Evolutionary conservation across 35 echinoderm and acorn worm genomes (phyloP).

Genomic region (Strongylocentrotus purpuratus): DNA sequence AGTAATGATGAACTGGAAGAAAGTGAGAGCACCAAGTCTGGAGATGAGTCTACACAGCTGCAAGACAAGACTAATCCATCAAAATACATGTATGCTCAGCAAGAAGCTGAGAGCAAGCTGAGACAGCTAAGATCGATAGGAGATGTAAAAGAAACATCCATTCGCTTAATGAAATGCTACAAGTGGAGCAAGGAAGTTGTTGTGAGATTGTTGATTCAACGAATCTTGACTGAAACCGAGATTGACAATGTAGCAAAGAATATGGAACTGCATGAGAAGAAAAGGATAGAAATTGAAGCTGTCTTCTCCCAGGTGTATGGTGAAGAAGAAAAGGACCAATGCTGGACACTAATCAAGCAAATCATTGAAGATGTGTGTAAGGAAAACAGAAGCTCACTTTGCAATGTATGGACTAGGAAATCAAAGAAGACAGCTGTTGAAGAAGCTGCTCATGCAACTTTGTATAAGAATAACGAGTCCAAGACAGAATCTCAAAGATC

Average conservation of each 20-base stretch:
- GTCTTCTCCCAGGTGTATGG: neutral
- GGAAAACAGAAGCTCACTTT: neutral
- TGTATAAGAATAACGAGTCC: neutral
- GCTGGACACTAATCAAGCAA: neutral
- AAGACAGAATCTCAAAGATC: neutral
- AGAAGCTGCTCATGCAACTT: neutral
- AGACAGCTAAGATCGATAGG: neutral
- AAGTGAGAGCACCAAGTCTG: neutral
- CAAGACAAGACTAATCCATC: neutral
- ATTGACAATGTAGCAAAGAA: neutral
- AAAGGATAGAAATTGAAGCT: neutral
- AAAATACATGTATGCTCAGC: neutral
- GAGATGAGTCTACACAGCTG: neutral
- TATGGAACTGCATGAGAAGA: neutral
- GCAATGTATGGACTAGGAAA: neutral
- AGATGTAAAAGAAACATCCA: neutral
- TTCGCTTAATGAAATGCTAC: neutral
- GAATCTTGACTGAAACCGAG: neutral
- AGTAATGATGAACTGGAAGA: neutral
- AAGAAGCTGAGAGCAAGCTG: neutral
- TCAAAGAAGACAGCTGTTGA: neutral
- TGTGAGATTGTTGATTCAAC: neutral
- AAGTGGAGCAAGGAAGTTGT: neutral
- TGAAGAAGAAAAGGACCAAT: neutral
- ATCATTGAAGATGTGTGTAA: neutral